These are phyloP conservation scores for Montipora foliosa DNA, from an alignment of 64 coral and sea anemone species.

Conservation along the genomic window DNA sequence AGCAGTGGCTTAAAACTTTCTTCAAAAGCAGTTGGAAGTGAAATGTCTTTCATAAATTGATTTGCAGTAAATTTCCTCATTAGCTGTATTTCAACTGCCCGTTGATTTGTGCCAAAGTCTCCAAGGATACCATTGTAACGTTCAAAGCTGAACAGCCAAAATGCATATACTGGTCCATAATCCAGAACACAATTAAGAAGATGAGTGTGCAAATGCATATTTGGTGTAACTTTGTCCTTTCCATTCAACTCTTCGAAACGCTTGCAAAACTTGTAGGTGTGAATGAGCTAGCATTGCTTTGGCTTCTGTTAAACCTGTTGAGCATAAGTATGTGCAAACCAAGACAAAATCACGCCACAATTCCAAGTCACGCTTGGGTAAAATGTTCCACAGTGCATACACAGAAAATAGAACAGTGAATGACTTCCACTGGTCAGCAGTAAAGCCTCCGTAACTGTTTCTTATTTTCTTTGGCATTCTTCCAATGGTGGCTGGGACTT, in stretches of 20 bases:
- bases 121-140: slow-evolving; percentile 19
- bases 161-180: background rate
- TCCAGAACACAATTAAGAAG: slow-evolving; percentile 1
- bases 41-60: slow-evolving; percentile 54
- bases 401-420: no score
- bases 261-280: background rate
- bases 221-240: slow-evolving; percentile 72
- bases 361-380: no score
- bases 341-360: background rate
- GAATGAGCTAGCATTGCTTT: no score
- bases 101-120: slow-evolving; percentile 73
- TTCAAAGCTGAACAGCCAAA: background rate
- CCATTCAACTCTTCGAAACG: slow-evolving; percentile 70
- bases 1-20: slow-evolving; percentile 62
- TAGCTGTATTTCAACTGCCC: slow-evolving; percentile 73
- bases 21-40: slow-evolving; percentile 49
- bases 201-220: slow-evolving; percentile 82
- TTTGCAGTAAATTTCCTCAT: slow-evolving; percentile 74
- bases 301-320: no score
- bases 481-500: no score
- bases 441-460: no score
- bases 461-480: no score
- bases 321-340: no score
- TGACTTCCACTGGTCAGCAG: no score
- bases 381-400: no score